Evolutionary conservation across 2,888 invertebrate genomes (phyloP).

Genomic region (Gerris lacustris): DNA sequence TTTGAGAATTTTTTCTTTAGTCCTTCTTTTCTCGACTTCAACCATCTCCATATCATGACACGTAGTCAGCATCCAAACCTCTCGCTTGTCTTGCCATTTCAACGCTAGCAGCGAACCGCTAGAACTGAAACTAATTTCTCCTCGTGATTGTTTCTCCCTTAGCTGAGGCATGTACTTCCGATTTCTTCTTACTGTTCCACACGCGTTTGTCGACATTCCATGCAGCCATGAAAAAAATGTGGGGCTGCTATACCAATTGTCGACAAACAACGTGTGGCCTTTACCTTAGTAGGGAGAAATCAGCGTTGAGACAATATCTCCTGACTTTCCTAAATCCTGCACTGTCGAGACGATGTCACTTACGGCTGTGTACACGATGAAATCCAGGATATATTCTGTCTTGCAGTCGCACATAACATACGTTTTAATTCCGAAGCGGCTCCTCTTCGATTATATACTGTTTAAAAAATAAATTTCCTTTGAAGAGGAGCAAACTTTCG

Average conservation of each 20-base stretch:
- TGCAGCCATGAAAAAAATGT: conserved; percentile 7
- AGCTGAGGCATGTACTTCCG: conserved; percentile 13
- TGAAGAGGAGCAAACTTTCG: conserved; percentile 29
- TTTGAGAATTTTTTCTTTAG: conserved; percentile 14
- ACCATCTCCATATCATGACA: conserved; percentile 12
- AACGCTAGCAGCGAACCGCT: neutral
- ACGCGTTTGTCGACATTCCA: too few relatives aligned
- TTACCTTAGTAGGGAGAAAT: conserved; percentile 22
- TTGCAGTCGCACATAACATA: conserved; percentile 27
- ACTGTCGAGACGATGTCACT: conserved; percentile 24
- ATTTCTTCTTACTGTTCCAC: conserved; percentile 18
- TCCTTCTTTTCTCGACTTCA: conserved; percentile 14
- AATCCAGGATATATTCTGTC: conserved; percentile 27
- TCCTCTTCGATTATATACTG: conserved; percentile 28
- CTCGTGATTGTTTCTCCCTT: conserved; percentile 17
- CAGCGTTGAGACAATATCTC: too few relatives aligned
- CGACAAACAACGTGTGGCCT: conserved; percentile 21
- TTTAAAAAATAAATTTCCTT: conserved; percentile 28
- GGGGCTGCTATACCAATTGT: conserved; percentile 26
- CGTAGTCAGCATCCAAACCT: conserved; percentile 21
- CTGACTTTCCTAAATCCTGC: conserved; percentile 24
- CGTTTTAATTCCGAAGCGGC: conserved; percentile 30
- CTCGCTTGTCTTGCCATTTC: conserved; percentile 14
- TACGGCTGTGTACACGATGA: conserved; percentile 26
- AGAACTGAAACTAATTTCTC: conserved; percentile 15